Percentiles rank a stretch among this genome's conserved stretches.
Evolutionary conservation across 2,113 vertebrate genomes (phyloP).

Genomic region (Bucco capensis): DNA sequence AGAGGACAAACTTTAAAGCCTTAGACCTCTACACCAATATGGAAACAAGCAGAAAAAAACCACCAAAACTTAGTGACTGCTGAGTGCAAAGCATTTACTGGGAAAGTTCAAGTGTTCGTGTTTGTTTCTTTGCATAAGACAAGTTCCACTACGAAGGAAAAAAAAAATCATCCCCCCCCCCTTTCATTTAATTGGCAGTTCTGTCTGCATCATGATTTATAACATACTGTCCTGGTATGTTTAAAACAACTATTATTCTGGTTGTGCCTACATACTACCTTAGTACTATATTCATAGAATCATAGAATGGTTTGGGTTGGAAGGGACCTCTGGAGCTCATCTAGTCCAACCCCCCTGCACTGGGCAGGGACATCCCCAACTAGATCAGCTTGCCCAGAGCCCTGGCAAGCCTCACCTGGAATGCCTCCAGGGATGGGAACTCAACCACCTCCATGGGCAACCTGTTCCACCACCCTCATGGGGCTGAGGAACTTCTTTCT

Average conservation of each 20-base stretch:
- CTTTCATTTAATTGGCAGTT: neutral
- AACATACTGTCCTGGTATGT: neutral
- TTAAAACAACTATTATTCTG: neutral
- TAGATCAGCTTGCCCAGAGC: no score
- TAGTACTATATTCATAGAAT: neutral
- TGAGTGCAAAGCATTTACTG: neutral
- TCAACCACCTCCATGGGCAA: no score
- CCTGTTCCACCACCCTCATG: no score
- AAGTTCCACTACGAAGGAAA: neutral
- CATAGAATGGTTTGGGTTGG: no score
- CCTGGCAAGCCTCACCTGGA: no score
- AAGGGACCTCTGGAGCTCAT: no score
- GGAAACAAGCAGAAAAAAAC: neutral
- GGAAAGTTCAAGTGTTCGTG: neutral
- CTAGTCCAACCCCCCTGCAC: no score
- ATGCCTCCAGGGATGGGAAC: no score
- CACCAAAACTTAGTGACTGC: neutral
- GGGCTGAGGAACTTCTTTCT: no score
- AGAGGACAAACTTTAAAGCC: neutral
- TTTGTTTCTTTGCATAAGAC: neutral
- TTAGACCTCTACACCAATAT: neutral
- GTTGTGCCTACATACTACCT: neutral
- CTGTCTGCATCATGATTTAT: neutral
- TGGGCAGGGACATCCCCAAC: no score
- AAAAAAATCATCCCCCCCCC: no score